Evolutionary conservation across 2,888 invertebrate species (phyloP).

Genomic region (Allygus modestus): DNA sequence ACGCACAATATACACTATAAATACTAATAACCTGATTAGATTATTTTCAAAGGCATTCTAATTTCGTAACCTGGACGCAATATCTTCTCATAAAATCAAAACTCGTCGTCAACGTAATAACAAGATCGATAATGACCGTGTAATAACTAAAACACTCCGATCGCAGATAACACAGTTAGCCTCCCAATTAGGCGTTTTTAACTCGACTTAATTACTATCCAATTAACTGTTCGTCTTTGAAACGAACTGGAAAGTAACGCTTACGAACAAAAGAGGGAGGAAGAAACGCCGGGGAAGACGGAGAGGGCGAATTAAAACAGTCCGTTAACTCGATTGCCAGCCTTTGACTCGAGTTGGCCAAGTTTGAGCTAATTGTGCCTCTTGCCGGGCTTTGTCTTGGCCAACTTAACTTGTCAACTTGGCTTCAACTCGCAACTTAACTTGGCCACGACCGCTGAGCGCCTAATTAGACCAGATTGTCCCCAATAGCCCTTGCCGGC

Average conservation of each 20-base stretch:
- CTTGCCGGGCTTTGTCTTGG: constrained; percentile 23
- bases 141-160: constrained; percentile 48
- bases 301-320: constrained; percentile 31
- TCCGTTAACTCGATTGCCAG: constrained; percentile 13
- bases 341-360: constrained; percentile 39
- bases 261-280: constrained; percentile 26
- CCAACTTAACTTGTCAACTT: constrained; percentile 48
- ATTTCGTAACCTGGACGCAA: neutral
- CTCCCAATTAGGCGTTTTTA: constrained; percentile 28
- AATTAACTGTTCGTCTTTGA: constrained; percentile 35
- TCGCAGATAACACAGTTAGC: constrained; percentile 22
- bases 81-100: neutral
- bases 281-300: constrained; percentile 17
- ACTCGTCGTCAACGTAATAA: neutral
- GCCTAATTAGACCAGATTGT: constrained; percentile 37
- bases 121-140: neutral
- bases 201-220: constrained; percentile 24
- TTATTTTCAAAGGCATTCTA: too few species aligned
- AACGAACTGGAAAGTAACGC: constrained; percentile 26
- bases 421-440: constrained; percentile 24
- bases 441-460: constrained; percentile 36
- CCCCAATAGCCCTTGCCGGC: neutral
- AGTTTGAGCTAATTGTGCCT: constrained; percentile 42
- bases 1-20: too few species aligned
- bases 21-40: too few species aligned